Base-by-base conservation (phyloP, 2,888 invertebrate genomes). In the Apantesis nais region DNA sequence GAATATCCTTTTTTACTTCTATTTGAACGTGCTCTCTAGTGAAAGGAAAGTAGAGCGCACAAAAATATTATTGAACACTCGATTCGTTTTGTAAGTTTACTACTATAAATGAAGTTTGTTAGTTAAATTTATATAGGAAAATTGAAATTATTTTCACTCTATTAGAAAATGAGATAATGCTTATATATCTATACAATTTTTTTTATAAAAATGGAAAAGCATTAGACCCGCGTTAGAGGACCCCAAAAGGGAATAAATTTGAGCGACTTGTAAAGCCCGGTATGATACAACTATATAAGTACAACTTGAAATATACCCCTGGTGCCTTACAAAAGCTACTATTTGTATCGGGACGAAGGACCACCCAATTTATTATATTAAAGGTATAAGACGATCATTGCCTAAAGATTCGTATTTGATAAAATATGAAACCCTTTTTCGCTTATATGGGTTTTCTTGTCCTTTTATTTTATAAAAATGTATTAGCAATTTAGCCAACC, bases 211-310 rank as follows among this genome's bases (percentile, higher is more conserved):
- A 63, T 66, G 70, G 80, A 83, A 81, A 77, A 74, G 83, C 78
- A 85, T 82, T 81, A 80, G 83, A 76, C 76, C 71, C 73, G 67
- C 74, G 72, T 78, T 76, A 78, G 71, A 66, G 65, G 72, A 76
- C 76, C 25, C 80, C 81, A 84, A 86, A 83, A 72, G 75, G 79
- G 73, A 84, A 86, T 84, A 85, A 84, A 86, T 86, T 85, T 85
- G 85, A 85, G 80, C 76, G 81, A 75, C 81, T 82, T 81, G 73
- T 62, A 79, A 78, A 83, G 73, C 73, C 76, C 62, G 64, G 65
- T 76, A 78, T 76, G 78, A 79, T 80, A 82, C 79, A 80, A 78
- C 72, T 75, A 73, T 79, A 85, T 82, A 83, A 79, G 83, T 76
- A 82, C 78, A 78, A 64, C 48, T 44, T 67, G 64, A 69, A 67